A percentile compares a stretch with the other conserved stretches of the same genome.
Evolutionary conservation across 2,113 vertebrate species (phyloP).

Genomic region (Rhabdornis inornatus): DNA sequence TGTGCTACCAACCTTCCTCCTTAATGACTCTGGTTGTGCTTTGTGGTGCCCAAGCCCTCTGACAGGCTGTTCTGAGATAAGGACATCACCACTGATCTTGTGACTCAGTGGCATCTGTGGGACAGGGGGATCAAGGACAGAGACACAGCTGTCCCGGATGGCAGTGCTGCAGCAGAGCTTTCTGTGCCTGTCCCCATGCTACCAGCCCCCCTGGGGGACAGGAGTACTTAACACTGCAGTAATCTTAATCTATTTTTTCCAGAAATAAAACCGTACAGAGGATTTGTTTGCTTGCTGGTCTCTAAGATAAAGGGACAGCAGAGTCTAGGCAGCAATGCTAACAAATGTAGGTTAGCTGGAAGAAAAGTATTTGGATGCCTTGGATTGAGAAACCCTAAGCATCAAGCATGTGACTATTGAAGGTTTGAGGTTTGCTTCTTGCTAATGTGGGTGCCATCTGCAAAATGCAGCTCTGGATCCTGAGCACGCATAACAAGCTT

Average conservation of each 20-base stretch:
- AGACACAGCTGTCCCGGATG: not conserved
- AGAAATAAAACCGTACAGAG: not conserved
- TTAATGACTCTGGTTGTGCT: not conserved
- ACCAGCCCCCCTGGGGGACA: not conserved
- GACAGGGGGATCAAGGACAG: not conserved
- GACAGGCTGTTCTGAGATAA: not conserved
- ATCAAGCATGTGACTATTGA: not conserved
- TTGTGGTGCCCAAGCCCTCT: not conserved
- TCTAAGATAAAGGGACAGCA: not conserved
- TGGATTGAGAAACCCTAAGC: not conserved
- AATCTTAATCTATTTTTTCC: not conserved
- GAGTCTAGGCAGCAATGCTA: not conserved
- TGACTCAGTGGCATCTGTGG: not conserved
- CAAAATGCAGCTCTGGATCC: not conserved
- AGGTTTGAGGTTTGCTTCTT: not conserved
- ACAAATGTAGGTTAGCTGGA: not conserved
- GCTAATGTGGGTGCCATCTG: not conserved
- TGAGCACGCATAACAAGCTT: accelerated
- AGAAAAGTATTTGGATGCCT: not conserved
- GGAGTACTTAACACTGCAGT: not conserved
- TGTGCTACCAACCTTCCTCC: not conserved
- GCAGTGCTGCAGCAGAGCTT: not conserved
- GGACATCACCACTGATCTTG: accelerated
- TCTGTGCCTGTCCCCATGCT: not conserved
- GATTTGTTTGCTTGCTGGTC: not conserved